These are phyloP conservation scores for Engystomops pustulosus DNA, from an alignment of 2,113 vertebrate genomes.

Conservation along the genomic window DNA sequence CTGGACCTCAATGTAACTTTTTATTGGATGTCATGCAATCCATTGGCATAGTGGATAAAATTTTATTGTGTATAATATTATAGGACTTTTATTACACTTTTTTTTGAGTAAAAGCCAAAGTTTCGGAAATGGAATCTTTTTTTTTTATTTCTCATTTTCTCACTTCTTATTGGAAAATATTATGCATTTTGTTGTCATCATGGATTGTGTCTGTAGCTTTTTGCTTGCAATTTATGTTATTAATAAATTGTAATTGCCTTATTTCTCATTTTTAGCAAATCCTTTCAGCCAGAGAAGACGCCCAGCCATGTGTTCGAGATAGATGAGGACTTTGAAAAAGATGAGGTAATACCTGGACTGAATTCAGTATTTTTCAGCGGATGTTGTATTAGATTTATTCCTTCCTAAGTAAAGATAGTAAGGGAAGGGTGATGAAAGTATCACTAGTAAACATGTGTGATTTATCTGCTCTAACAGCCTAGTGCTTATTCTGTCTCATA, in stretches of 20 bases:
- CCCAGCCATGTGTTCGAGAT: conserved; percentile 91
- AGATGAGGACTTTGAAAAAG: conserved; percentile 93
- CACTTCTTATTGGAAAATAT: not conserved
- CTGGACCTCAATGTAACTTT: too few species aligned
- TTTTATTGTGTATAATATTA: too few species aligned
- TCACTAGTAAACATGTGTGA: not conserved
- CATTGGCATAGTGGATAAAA: not conserved
- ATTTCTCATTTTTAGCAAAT: conserved; percentile 81
- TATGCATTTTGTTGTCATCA: not conserved
- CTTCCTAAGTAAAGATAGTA: not conserved
- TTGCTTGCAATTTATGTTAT: not conserved
- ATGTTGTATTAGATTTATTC: not conserved
- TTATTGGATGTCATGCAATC: too few species aligned
- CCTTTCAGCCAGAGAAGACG: conserved; percentile 92
- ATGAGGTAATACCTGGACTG: conserved; percentile 76
- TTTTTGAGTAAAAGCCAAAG: not conserved
- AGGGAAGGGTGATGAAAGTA: not conserved
- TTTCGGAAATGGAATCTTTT: not conserved
- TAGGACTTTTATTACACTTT: too few species aligned
- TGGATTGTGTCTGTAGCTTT: too few species aligned
- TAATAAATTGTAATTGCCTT: not conserved
- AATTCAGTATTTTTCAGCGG: not conserved
- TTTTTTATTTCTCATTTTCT: not conserved
- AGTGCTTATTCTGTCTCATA: not conserved
- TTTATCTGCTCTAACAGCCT: not conserved